Conservation (phyloP, 2,113 vertebrate species). For the Lampris incognitus region DNA sequence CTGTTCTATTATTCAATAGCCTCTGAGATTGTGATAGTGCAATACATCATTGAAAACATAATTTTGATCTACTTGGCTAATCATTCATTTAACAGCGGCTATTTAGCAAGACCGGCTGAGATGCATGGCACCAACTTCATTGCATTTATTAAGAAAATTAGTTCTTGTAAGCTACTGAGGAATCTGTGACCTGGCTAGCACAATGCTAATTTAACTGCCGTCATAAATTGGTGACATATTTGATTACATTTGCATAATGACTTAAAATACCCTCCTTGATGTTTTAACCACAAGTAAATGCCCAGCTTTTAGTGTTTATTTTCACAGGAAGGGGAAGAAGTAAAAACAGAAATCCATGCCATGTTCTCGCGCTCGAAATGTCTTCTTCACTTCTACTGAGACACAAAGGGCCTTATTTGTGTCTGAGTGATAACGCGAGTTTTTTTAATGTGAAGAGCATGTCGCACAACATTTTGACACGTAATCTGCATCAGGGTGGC, state of each 20-base stretch:
- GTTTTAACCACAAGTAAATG: background rate
- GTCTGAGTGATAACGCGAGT: conserved; percentile 60
- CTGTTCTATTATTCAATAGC: background rate
- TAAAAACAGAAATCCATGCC: conserved; percentile 37
- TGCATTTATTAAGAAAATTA: too few species aligned
- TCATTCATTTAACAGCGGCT: background rate
- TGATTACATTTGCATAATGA: background rate
- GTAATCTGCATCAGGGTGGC: conserved; percentile 70
- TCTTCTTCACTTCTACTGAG: conserved; percentile 48
- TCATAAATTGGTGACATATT: background rate
- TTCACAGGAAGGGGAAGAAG: background rate
- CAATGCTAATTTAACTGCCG: background rate
- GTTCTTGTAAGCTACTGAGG: background rate
- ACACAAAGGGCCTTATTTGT: conserved; percentile 22
- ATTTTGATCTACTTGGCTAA: background rate
- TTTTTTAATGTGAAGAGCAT: conserved; percentile 65
- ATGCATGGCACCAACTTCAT: too few species aligned
- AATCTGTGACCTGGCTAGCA: background rate
- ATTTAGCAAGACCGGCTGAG: background rate
- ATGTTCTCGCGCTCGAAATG: conserved; percentile 22
- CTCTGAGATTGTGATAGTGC: background rate
- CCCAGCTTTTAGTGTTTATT: conserved; percentile 4
- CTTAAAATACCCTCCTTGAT: background rate
- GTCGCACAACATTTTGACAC: conserved; percentile 70
- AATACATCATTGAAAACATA: background rate